Conservation (phyloP, 1,140 invertebrate species). For the Penaeus vannamei region DNA sequence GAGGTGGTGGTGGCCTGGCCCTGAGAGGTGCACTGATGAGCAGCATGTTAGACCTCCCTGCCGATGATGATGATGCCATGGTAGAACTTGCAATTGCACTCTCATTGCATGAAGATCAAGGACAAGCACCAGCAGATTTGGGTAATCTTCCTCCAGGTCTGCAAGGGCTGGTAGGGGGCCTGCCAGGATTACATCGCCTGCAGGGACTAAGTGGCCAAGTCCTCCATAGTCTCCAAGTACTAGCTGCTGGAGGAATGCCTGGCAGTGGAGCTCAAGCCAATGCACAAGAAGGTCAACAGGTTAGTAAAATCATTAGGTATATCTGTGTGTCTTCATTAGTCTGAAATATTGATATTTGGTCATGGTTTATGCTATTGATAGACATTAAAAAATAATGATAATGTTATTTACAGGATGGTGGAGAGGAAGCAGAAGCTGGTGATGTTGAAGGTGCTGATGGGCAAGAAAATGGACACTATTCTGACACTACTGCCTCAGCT, state of each 20-base stretch:
- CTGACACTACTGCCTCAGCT: slow-evolving; percentile 86
- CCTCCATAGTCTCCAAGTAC: slow-evolving; percentile 71
- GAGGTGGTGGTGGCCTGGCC: slow-evolving; percentile 71
- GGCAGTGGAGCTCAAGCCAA: slow-evolving; percentile 67
- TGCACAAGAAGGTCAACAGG: slow-evolving; percentile 67
- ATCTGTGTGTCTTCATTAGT: neutral
- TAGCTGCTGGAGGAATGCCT: slow-evolving; percentile 68
- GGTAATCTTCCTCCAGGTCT: slow-evolving; percentile 70
- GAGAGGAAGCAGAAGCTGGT: slow-evolving; percentile 63
- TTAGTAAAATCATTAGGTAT: slow-evolving; percentile 33
- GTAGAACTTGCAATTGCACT: slow-evolving; percentile 95
- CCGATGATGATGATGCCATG: slow-evolving; percentile 87
- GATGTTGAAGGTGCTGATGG: slow-evolving; percentile 67
- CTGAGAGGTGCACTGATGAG: slow-evolving; percentile 73
- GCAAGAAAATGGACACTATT: slow-evolving; percentile 77
- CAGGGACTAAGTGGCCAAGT: slow-evolving; percentile 73
- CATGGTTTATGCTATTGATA: neutral
- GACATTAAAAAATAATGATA: neutral
- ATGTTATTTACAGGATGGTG: slow-evolving; percentile 49
- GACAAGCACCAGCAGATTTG: slow-evolving; percentile 72
- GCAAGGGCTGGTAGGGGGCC: slow-evolving; percentile 71
- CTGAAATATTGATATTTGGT: neutral
- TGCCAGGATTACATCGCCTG: slow-evolving; percentile 73
- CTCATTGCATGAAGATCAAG: slow-evolving; percentile 82
- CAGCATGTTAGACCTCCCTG: slow-evolving; percentile 64